phyloP scores from a whole-genome alignment of 2,113 vertebrate species.

The Chloebia gouldiae region DNA sequence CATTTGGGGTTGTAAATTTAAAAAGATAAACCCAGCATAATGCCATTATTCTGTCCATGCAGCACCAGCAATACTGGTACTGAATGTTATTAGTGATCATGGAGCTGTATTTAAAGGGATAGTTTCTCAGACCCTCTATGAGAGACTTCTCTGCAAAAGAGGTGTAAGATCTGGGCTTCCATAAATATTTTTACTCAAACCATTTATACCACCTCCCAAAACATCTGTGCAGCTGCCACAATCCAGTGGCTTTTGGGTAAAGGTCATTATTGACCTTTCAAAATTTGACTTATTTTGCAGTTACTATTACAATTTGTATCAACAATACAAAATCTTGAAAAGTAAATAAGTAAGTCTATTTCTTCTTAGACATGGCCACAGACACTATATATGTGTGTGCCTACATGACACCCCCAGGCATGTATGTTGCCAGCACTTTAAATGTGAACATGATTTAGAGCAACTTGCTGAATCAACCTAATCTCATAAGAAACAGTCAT shows the following conservation, averaged over 20 bases:
- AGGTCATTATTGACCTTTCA: not conserved
- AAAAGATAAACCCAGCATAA: not conserved
- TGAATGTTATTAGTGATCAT: not conserved
- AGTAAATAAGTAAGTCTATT: not conserved
- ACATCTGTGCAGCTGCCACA: not conserved
- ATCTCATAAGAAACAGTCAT: slow-evolving; percentile 1
- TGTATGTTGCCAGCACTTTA: not conserved
- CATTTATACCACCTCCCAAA: not conserved
- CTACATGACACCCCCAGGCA: not conserved
- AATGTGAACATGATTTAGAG: not conserved
- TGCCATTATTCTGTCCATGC: not conserved
- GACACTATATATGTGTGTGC: too few species aligned
- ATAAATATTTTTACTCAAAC: not conserved
- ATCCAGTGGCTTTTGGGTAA: not conserved
- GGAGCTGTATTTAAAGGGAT: not conserved
- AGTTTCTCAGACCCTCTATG: not conserved
- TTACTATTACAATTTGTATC: not conserved
- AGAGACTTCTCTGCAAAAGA: not conserved
- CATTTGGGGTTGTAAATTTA: not conserved
- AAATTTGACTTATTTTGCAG: not conserved
- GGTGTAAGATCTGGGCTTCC: not conserved
- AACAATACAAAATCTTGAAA: not conserved
- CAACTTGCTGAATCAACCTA: not conserved
- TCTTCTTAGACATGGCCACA: not conserved
- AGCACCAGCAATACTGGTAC: not conserved